These are phyloP conservation scores for Caenorhabditis sinica DNA, from an alignment of 2,888 invertebrate genomes.

Conservation along the genomic window DNA sequence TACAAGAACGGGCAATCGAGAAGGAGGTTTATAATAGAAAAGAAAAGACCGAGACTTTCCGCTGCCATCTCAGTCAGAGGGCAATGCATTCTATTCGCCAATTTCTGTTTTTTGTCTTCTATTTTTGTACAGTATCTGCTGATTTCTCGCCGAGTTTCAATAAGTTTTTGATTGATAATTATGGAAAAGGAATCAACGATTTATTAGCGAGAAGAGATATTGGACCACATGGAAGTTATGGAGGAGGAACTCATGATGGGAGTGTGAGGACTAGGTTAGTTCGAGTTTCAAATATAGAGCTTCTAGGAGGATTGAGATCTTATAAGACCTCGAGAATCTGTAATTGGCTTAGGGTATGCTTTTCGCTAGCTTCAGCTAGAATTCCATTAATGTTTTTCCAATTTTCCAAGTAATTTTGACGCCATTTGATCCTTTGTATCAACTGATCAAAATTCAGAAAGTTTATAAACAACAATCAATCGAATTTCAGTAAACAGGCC, in stretches of 20 bases:
- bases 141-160: conserved; percentile 64
- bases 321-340: too few relatives aligned
- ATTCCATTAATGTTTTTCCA: too few relatives aligned
- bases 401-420: too few relatives aligned
- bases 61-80: conserved; percentile 22
- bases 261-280: conserved; percentile 51
- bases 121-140: conserved; percentile 6
- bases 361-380: too few relatives aligned
- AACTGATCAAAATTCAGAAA: too few relatives aligned
- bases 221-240: conserved; percentile 68
- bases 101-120: conserved; percentile 18
- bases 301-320: too few relatives aligned
- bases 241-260: conserved; percentile 69
- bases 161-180: conserved; percentile 54
- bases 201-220: conserved; percentile 68
- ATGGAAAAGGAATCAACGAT: conserved; percentile 63
- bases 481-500: conserved; percentile 67
- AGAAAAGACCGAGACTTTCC: conserved; percentile 28
- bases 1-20: conserved; percentile 51
- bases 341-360: too few relatives aligned
- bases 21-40: conserved; percentile 32
- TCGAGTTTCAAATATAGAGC: too few relatives aligned
- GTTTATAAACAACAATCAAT: not conserved
- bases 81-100: conserved; percentile 12
- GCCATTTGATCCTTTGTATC: too few relatives aligned